These are phyloP conservation scores for Sternotherus odoratus DNA, from an alignment of 2,797 vertebrate species.

Conservation along the genomic window DNA sequence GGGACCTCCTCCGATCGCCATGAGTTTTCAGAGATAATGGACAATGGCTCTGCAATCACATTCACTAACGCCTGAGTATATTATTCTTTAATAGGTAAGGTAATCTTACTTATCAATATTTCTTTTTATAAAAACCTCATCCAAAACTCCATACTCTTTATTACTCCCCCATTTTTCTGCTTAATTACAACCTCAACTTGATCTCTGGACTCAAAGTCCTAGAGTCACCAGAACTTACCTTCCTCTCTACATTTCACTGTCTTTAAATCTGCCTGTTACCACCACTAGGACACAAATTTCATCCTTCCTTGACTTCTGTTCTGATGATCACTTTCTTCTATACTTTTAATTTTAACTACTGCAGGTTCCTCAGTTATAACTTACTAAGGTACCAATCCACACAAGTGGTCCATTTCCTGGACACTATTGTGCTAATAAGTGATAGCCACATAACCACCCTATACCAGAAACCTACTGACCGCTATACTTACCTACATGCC, in stretches of 20 bases:
- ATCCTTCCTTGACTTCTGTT: neutral
- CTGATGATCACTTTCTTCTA: neutral
- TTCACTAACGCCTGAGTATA: too few relatives aligned
- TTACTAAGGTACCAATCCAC: too few relatives aligned
- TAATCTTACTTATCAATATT: neutral
- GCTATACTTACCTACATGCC: too few relatives aligned
- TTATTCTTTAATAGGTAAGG: too few relatives aligned
- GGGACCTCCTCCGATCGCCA: too few relatives aligned
- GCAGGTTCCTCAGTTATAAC: neutral
- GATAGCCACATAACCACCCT: too few relatives aligned
- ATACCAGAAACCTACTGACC: too few relatives aligned
- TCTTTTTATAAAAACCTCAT: neutral
- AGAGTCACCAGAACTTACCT: neutral
- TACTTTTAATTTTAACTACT: neutral
- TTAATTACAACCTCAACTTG: neutral
- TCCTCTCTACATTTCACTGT: neutral
- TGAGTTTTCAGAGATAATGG: too few relatives aligned
- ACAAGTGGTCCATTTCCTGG: too few relatives aligned
- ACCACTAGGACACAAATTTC: accelerated
- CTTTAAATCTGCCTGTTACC: neutral
- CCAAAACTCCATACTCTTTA: accelerated
- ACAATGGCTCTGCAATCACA: too few relatives aligned
- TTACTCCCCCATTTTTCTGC: neutral
- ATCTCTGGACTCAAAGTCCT: neutral
- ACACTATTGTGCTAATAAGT: too few relatives aligned